Conservation (phyloP, 2,888 invertebrate species). For the Tinea trinotella region DNA sequence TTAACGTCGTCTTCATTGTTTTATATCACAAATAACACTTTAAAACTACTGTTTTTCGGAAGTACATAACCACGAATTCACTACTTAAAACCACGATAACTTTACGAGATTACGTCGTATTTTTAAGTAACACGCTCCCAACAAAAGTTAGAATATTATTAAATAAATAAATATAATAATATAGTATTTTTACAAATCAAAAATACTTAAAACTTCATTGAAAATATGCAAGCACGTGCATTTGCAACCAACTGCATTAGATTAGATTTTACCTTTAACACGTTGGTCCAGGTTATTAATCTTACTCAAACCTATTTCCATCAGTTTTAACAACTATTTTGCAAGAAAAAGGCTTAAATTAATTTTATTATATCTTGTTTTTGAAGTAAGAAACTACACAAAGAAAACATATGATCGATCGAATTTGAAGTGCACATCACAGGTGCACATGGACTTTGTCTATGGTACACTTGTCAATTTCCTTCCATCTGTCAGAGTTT, state of each 20-base stretch:
- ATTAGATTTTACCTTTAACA: background rate
- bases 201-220: background rate
- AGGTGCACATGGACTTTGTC: constrained; percentile 61
- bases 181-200: background rate
- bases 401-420: constrained; percentile 74
- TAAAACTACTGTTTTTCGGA: background rate
- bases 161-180: background rate
- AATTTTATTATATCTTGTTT: background rate
- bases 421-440: constrained; percentile 41
- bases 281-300: background rate
- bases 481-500: constrained; percentile 28
- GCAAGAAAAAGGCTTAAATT: background rate
- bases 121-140: background rate
- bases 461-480: constrained; percentile 32
- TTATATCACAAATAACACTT: background rate
- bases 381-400: constrained; percentile 57
- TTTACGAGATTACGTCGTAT: background rate
- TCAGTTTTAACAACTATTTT: background rate
- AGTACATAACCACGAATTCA: constrained; percentile 3
- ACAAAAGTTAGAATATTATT: background rate
- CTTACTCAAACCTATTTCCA: background rate
- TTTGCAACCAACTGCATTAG: constrained; percentile 13
- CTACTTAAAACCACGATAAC: constrained; percentile 1
- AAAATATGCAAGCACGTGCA: constrained; percentile 18
- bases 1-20: background rate